Evolutionary conservation across 1,140 invertebrate species (phyloP), one percentile per base, ranked within the genome.

Genomic region (Tetragnatha versicolor): DNA sequence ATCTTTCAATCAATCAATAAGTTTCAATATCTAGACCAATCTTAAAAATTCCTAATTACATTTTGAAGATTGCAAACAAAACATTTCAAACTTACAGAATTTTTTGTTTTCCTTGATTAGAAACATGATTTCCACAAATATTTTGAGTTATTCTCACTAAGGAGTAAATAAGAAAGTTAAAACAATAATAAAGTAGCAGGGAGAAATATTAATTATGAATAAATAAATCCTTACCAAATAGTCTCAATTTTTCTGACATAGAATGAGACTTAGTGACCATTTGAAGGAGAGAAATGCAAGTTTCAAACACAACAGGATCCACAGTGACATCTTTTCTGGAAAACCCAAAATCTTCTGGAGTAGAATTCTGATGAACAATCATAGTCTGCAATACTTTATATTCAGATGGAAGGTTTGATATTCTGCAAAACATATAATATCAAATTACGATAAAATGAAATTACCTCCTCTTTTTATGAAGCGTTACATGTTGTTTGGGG

Each of bases 351-450:
- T 73, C 31, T 42, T 14, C 12, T 42, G 53, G 37, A 60, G 37
- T 31, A 5, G 33, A 72, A 20, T 27, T 17, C 45, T 20, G 27
- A n/a, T 37, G 53, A 17, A 3, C 3, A 3, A 20, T 27, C 51
- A 73, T 73, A n/a, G 35, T 60, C 17, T 45, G 35, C 22, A 10
- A 29, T 29, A 60, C 45, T 60, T 73, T 73, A 45, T 73, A 73
- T 31, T 73, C 69, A 14, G 69, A 73, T 33, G 69, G 29, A 60
- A 73, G 25, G 45, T 73, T 73, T 60, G n/a, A 45, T 42, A 73
- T 60, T 60, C 69, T 73, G 27, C 10, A 70, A 53, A 25, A 70
- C 25, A n/a, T 45, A 29, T 9, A 45, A 45, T 45, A 45, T 45
- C 9, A 45, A 45, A 45, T 9, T 45, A 45, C 17, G 9, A 9